A percentile compares a stretch with the other conserved stretches of the same genome.
phyloP scores from a whole-genome alignment of 2,113 vertebrate genomes.

The Leptobrachium ailaonicum region DNA sequence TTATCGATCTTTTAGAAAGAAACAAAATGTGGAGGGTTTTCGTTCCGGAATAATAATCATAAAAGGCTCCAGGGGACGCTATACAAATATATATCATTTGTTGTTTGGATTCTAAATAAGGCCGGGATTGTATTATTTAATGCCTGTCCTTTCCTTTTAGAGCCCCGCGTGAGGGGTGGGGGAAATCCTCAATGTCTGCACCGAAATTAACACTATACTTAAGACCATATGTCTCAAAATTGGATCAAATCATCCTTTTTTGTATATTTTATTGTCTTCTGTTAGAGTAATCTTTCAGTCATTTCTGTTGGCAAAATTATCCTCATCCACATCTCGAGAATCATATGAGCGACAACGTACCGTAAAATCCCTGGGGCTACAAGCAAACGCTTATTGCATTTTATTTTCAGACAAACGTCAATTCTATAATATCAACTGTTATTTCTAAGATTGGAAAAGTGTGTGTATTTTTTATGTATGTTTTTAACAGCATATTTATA shows the following conservation, averaged over 20 bases:
- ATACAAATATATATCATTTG: background rate
- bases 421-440: background rate
- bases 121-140: background rate
- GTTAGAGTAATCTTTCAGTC: background rate
- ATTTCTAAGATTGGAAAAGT: no score
- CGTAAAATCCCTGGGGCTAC: constrained; percentile 1
- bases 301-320: constrained; percentile 1
- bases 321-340: background rate
- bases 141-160: background rate
- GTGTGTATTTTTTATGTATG: no score
- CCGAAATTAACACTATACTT: no score
- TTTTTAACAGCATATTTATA: no score
- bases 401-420: constrained; percentile 23
- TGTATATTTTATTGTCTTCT: background rate
- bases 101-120: background rate
- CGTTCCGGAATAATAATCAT: no score
- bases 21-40: no score
- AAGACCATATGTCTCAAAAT: no score
- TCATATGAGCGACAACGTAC: constrained; percentile 12
- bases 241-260: background rate
- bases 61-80: no score
- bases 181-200: no score
- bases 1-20: no score
- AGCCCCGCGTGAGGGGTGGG: no score
- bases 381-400: constrained; percentile 13